phyloP scores from a whole-genome alignment of 1,140 invertebrate species.

The Halotydeus destructor region DNA sequence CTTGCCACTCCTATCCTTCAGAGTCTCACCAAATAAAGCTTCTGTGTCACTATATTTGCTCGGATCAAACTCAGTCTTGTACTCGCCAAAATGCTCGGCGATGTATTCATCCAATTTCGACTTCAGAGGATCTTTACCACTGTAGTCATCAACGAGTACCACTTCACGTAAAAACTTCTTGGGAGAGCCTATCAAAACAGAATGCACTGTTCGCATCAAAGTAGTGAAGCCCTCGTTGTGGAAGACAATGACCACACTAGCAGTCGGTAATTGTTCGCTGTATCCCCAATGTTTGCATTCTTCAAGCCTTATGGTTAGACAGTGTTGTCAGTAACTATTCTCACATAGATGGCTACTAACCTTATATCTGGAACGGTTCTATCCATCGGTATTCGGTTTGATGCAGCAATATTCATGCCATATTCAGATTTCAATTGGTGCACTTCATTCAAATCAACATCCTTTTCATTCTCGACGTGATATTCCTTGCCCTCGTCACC shows the following conservation, averaged over 20 bases:
- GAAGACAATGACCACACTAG: constrained; percentile 92
- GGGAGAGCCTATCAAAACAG: constrained; percentile 77
- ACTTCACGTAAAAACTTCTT: constrained; percentile 76
- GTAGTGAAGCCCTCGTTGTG: constrained; percentile 96
- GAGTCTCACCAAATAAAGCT: constrained; percentile 6
- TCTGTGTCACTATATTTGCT: neutral
- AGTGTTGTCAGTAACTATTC: neutral
- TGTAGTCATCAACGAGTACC: constrained; percentile 92
- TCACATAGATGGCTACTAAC: constrained; percentile 35
- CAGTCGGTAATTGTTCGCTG: constrained; percentile 59
- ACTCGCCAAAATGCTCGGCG: constrained; percentile 7
- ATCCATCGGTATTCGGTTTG: constrained; percentile 70
- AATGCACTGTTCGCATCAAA: constrained; percentile 84
- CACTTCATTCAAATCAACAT: constrained; percentile 43
- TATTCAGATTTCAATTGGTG: constrained; percentile 58
- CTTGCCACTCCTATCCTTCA: constrained; percentile 35
- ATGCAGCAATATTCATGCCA: constrained; percentile 91
- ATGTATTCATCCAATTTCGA: constrained; percentile 6
- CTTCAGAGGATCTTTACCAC: constrained; percentile 45
- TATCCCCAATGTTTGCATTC: constrained; percentile 94
- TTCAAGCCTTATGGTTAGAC: constrained; percentile 13
- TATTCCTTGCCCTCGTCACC: constrained; percentile 12
- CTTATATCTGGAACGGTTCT: constrained; percentile 68
- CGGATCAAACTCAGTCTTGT: neutral
- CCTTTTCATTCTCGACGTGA: constrained; percentile 2